phyloP scores from a whole-genome alignment of 53 echinoderm and acorn worm species.

The Holothuria leucospilota region DNA sequence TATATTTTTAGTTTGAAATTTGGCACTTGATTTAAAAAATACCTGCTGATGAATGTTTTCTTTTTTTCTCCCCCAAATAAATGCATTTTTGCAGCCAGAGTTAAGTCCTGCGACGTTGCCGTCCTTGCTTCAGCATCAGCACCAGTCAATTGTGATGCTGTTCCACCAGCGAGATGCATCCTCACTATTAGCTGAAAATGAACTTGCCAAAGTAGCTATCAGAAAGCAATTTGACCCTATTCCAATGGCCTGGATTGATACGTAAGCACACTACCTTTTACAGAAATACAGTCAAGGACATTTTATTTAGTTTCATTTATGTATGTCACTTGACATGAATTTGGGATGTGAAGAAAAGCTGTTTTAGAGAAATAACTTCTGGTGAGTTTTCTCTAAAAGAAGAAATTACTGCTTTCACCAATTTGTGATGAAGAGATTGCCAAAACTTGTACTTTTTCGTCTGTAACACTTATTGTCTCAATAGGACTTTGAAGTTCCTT shows the following conservation, averaged over 20 bases:
- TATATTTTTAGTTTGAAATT: neutral
- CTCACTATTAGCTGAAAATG: conserved; percentile 58
- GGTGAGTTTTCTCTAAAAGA: no score
- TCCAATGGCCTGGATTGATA: conserved; percentile 74
- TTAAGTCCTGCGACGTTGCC: conserved; percentile 77
- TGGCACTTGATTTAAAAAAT: neutral
- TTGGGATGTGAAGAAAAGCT: no score
- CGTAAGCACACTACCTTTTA: conserved; percentile 45
- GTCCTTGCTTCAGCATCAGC: conserved; percentile 35
- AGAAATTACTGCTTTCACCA: no score
- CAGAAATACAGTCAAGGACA: no score
- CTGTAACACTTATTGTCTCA: no score
- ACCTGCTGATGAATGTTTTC: neutral
- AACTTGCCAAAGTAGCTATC: conserved; percentile 55
- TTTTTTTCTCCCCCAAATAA: neutral
- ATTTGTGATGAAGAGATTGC: no score
- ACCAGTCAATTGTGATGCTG: conserved; percentile 74
- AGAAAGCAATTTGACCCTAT: conserved; percentile 50
- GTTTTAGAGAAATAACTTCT: no score
- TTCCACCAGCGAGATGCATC: conserved; percentile 69
- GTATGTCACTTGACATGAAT: no score
- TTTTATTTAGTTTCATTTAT: no score
- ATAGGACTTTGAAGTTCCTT: no score
- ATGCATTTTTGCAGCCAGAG: conserved; percentile 70
- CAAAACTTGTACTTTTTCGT: no score